Base-by-base conservation (phyloP, 2,888 invertebrate species). In the Cephus pulcher region DNA sequence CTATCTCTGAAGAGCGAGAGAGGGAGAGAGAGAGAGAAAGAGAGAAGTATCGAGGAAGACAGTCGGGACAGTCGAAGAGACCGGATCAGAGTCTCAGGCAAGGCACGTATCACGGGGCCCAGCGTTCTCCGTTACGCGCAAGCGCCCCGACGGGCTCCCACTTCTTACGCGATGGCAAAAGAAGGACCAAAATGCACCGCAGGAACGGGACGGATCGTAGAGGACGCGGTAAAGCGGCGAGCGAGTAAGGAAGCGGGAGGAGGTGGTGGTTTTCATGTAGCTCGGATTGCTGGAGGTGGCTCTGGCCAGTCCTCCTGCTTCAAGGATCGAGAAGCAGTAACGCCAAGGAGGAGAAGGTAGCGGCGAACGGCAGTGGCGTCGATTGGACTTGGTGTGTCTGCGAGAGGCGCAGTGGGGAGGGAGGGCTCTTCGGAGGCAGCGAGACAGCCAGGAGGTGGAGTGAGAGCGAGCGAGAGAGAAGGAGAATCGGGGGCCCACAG, bases 91-190 rank as follows among this genome's bases (percentile, higher is more conserved):
- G 69, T 73, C 73, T 70, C 69, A 75, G 73, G 75, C 70, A 70
- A 75, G 40, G 75, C 78, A 78, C 71, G 71, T 71, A 71, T 32
- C 71, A 71, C 71, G 34, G 33, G 32, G 74, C 74, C n/a, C 34
- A 32, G 73, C 75, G 75, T 80, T 76, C 83, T 82, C 86, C 86
- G 86, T 86, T 86, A 86, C 78, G 84, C 86, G 86, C 87, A 85
- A 85, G 86, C 85, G 86, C 78, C 76, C 78, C 80, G 79, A 79
- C 81, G 80, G 79, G 79, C 81, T 76, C 73, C 30, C 69, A 15
- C 12, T 68, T 34, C 69, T 77, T 30, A n/a, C 12, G 34, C 73
- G 76, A 75, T 70, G 69, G 70, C 71, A 68, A 40, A 73, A 81
- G 78, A 74, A 80, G 81, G 77, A 81, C 78, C 77, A 71, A 81